These are phyloP conservation scores for Cotesia glomerata DNA, from an alignment of 1,140 invertebrate genomes.

Conservation along the genomic window DNA sequence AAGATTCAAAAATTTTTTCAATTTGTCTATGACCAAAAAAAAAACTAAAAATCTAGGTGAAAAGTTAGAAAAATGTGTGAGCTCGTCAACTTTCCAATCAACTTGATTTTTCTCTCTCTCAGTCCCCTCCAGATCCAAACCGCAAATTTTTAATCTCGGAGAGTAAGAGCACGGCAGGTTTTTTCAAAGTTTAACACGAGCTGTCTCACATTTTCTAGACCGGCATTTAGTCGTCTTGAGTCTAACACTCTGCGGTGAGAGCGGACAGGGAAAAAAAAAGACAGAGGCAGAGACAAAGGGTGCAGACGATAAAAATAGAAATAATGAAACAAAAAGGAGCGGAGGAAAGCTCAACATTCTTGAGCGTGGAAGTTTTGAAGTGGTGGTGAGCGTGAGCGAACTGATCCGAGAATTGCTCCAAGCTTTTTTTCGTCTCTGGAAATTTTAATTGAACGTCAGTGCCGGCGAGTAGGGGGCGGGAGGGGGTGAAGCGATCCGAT, in stretches of 20 bases:
- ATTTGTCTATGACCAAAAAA: too few species aligned
- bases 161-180: neutral
- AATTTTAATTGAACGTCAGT: conserved; percentile 33
- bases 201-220: conserved; percentile 7
- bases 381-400: conserved; percentile 17
- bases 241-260: neutral
- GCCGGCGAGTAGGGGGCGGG: neutral
- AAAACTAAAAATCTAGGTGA: too few species aligned
- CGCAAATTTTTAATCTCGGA: conserved; percentile 21
- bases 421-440: conserved; percentile 23
- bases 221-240: neutral
- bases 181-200: neutral
- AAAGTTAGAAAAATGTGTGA: neutral
- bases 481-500: conserved; percentile 3
- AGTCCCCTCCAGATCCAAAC: neutral
- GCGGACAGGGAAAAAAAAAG: neutral
- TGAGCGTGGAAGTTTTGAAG: conserved; percentile 18
- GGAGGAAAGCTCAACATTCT: conserved; percentile 1
- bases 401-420: conserved; percentile 25
- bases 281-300: neutral
- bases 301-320: neutral
- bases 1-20: too few species aligned
- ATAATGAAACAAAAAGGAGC: neutral
- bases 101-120: neutral
- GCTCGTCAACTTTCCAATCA: neutral